phyloP scores from a whole-genome alignment of 2,888 invertebrate species.

The Tyria jacobaeae region DNA sequence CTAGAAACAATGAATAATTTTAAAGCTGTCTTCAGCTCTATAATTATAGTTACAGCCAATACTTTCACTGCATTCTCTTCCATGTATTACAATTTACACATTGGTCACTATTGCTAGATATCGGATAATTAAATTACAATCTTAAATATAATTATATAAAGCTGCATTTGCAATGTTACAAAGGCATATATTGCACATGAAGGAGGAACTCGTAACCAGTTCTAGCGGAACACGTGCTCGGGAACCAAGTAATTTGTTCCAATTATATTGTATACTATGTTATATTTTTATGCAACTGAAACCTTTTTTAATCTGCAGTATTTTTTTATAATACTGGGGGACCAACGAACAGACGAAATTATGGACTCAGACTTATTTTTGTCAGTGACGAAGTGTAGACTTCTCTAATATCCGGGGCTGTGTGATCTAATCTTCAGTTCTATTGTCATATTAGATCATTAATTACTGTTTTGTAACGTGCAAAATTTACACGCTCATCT shows the following conservation, averaged over 20 bases:
- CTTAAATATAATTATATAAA: slow-evolving; percentile 29
- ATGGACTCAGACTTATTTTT: not conserved
- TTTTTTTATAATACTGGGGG: too few species aligned
- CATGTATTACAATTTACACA: slow-evolving; percentile 29
- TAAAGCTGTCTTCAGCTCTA: slow-evolving; percentile 4
- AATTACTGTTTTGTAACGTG: too few species aligned
- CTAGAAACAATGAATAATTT: not conserved
- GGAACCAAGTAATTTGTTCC: slow-evolving; percentile 41
- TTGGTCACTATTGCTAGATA: slow-evolving; percentile 24
- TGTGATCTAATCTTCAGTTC: too few species aligned
- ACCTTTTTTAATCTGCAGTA: not conserved
- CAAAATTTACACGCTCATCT: too few species aligned
- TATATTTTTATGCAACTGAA: not conserved
- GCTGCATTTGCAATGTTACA: slow-evolving; percentile 42
- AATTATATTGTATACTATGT: slow-evolving; percentile 41
- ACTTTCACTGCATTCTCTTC: slow-evolving; percentile 31
- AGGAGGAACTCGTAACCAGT: slow-evolving; percentile 50
- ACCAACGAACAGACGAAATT: not conserved
- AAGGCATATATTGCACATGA: slow-evolving; percentile 24
- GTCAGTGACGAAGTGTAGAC: too few species aligned
- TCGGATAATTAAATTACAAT: not conserved
- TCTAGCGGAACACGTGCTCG: slow-evolving; percentile 52
- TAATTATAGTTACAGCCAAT: slow-evolving; percentile 13
- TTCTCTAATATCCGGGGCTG: too few species aligned
- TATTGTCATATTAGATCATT: too few species aligned